These are phyloP conservation scores for Hydriomena furcata DNA, from an alignment of 2,888 invertebrate genomes.

Conservation along the genomic window DNA sequence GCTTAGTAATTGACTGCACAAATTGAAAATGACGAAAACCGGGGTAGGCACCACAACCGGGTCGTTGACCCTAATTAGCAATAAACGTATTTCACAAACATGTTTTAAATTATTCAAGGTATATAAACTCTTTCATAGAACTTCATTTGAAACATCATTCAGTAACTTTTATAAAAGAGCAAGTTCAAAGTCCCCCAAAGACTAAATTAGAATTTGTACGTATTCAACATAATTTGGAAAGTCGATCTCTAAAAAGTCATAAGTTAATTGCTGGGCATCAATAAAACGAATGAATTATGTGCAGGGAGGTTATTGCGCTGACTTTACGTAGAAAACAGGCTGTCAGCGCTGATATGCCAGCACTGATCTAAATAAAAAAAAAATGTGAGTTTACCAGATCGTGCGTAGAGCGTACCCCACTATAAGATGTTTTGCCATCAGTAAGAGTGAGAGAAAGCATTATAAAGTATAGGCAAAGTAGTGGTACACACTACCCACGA, in stretches of 20 bases:
- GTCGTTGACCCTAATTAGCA: no score
- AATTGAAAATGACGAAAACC: no score
- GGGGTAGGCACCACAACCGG: no score
- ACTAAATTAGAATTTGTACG: constrained; percentile 32
- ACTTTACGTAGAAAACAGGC: neutral
- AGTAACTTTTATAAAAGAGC: constrained; percentile 5
- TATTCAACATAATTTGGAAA: constrained; percentile 32
- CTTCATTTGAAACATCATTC: constrained; percentile 14
- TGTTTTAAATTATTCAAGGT: constrained; percentile 4
- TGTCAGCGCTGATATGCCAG: no score
- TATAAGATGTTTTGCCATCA: no score
- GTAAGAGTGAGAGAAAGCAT: no score
- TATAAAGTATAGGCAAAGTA: no score
- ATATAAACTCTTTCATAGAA: constrained; percentile 15
- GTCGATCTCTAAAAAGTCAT: constrained; percentile 40
- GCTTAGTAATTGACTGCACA: no score
- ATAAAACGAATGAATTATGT: constrained; percentile 65
- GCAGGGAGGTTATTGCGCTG: constrained; percentile 27
- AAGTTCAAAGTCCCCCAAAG: constrained; percentile 12
- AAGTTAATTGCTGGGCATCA: constrained; percentile 62
- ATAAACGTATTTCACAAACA: neutral
- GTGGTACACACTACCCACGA: no score
- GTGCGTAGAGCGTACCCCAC: no score
- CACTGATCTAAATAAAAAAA: no score
- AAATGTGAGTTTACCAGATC: no score